Evolutionary conservation across 64 coral and sea anemone species (phyloP), one percentile per base, ranked within the genome.

Genomic region (Trachythela sp.): DNA sequence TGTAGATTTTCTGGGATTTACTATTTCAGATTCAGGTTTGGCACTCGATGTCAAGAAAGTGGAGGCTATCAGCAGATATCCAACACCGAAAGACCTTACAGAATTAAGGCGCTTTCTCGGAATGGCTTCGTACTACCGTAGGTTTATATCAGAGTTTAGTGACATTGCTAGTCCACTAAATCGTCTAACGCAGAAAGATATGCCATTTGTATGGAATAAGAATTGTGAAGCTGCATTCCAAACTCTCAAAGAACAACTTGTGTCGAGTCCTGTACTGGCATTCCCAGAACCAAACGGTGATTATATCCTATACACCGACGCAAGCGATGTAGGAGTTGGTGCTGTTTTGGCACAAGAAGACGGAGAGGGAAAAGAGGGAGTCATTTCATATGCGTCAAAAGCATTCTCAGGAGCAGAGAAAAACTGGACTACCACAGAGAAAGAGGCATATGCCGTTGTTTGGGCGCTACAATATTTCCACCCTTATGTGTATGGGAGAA

Each of bases 271-370:
- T 36, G 36, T 77, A 6, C 71, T 77, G 36, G 71, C 71, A 8
- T 77, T 77, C 36, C 71, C 71, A 36, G 13, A 5, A 10, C 36
- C 36, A 33, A 35, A 33, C 2, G 30, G 2, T 3, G 30, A 77
- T 14, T 77, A 22, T 39, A 39, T 36, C 6, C 32, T 77, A 4
- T 77, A 77, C 17, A 39, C 36, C 4, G 71, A 77, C 30, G 71
- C 71, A 33, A 77, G 71, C 39, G 77, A 84, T 31, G 42, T 14
- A 4, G 72, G 22, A 39, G 34, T 64, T 24, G 76, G 49, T 35
- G 76, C 48, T 39, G 50, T 84, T 27, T 85, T 90, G 35, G 72
- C 49, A 27, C 77, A 90, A 54, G 34, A 59, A 13, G 54, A 59
- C 14, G 24, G 54, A 59, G 71, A 77, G 32, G 71, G 31, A 35